Conservation (phyloP, 2,113 vertebrate genomes). For the Diglossa brunneiventris region DNA sequence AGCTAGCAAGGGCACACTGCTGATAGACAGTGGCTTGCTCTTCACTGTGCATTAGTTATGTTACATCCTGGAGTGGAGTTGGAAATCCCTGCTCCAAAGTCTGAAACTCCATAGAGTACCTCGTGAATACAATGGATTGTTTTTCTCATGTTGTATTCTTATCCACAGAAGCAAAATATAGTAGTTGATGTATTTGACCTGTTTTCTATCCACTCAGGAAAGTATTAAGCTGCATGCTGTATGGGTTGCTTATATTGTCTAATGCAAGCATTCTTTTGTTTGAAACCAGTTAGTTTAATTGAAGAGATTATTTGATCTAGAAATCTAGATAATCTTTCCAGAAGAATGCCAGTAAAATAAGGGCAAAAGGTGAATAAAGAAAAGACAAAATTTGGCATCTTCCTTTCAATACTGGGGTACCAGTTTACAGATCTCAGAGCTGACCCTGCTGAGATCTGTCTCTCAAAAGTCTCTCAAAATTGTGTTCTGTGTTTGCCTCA, state of each 20-base stretch:
- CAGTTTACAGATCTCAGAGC: not conserved
- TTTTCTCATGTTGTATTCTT: not conserved
- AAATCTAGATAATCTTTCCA: not conserved
- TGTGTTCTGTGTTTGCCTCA: not conserved
- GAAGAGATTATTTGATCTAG: not conserved
- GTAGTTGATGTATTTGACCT: not conserved
- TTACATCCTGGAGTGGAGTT: not conserved
- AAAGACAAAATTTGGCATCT: not conserved
- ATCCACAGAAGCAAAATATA: not conserved
- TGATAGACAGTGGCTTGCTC: not conserved
- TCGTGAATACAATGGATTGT: not conserved
- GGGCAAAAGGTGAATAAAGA: not conserved
- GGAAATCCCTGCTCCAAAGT: not conserved
- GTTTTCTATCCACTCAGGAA: not conserved
- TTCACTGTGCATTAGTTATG: not conserved
- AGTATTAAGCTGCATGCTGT: slow-evolving; percentile 10
- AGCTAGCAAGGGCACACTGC: not conserved
- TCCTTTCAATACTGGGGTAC: not conserved
- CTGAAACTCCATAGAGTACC: not conserved
- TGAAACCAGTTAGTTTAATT: not conserved
- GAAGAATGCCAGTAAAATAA: not conserved
- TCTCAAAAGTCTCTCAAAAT: not conserved
- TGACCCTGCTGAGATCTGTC: not conserved
- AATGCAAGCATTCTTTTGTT: slow-evolving; percentile 30
- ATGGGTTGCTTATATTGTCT: not conserved